phyloP scores from a whole-genome alignment of 1,140 invertebrate genomes.

The Apis cerana region DNA sequence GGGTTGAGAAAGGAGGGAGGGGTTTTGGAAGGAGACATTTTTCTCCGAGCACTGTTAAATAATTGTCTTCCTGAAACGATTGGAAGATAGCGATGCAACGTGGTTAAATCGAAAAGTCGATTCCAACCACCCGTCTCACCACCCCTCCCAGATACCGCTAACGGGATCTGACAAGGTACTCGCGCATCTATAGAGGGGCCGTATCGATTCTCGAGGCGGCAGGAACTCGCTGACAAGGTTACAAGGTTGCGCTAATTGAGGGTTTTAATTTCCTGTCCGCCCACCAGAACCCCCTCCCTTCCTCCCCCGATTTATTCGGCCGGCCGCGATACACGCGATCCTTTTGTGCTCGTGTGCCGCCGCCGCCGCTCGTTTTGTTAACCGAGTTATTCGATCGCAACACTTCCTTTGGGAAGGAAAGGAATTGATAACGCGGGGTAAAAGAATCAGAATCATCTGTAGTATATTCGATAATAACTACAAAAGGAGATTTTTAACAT shows the following conservation, averaged over 20 bases:
- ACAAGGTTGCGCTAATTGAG: slow-evolving; percentile 71
- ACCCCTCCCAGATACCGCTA: background rate
- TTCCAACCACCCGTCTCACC: background rate
- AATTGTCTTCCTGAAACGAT: slow-evolving; percentile 56
- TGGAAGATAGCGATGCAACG: slow-evolving; percentile 55
- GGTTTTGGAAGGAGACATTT: slow-evolving; percentile 3
- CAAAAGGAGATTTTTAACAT: too few relatives aligned
- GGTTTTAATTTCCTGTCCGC: slow-evolving; percentile 69
- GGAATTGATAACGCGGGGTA: too few relatives aligned
- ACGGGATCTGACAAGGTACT: slow-evolving; percentile 54
- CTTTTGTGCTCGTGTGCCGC: background rate
- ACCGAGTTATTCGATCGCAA: too few relatives aligned
- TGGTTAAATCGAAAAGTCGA: slow-evolving; percentile 57
- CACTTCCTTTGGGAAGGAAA: too few relatives aligned
- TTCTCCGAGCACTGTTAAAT: slow-evolving; percentile 29
- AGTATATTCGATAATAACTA: too few relatives aligned
- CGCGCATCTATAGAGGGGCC: slow-evolving; percentile 42
- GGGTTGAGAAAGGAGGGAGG: background rate
- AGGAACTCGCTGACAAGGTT: slow-evolving; percentile 69
- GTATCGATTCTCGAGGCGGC: slow-evolving; percentile 64
- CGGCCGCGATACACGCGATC: slow-evolving; percentile 15
- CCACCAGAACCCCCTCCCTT: slow-evolving; percentile 17
- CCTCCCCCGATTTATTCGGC: slow-evolving; percentile 45
- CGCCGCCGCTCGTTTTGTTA: too few relatives aligned
- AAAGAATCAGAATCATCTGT: too few relatives aligned